Base-by-base conservation (phyloP, 2,797 vertebrate species). In the Poeciliopsis infans region DNA sequence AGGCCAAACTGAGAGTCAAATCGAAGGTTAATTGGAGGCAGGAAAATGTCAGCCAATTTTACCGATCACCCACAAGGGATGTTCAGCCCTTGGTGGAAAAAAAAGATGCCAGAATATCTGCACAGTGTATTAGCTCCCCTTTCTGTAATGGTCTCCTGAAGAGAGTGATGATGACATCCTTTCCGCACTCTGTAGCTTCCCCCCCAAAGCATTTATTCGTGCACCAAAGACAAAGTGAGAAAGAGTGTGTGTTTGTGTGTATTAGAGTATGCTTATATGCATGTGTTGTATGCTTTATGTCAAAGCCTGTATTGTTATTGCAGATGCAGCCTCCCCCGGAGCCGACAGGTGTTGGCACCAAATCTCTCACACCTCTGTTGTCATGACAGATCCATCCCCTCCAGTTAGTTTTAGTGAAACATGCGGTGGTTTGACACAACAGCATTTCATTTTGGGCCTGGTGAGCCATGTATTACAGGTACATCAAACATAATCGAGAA, bases 1-100 rank as follows among this genome's bases (percentile, higher is more conserved):
- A 93, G 86, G 89, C 87, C 94, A 90, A 93, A 94, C 90, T 87
- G 88, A 84, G 92, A 95, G 94, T 96, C 94, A 95, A 95, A 95
- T 90, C 87, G 81, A 94, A 95, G 94, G 95, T 96, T 96, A 96
- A 95, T 95, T 96, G 93, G 90, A 94, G 93, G 88, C 92, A 93
- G 83, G 87, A 82, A 95, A 95, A 95, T 94, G 94, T 95, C 93
- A 95, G 92, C 92, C 93, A 94, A 94, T 95, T 94, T 91, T 92
- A 92, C 91, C 88, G 79, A 93, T 95, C 91, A 94, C 88, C 94
- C 94, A 93, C 83, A 79, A 93, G 94, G 93, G 92, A 91, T 91
- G 84, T 84, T 83, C 82, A 91, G 91, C 90, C 92, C 82, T 90
- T 79, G 88, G 93, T 91, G 68, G 68, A n/a, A 87, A 91, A 91